A percentile compares a stretch with the other conserved stretches of the same genome.
Evolutionary conservation across 1,140 invertebrate species (phyloP).

Genomic region (Chironomus striatipennis): DNA sequence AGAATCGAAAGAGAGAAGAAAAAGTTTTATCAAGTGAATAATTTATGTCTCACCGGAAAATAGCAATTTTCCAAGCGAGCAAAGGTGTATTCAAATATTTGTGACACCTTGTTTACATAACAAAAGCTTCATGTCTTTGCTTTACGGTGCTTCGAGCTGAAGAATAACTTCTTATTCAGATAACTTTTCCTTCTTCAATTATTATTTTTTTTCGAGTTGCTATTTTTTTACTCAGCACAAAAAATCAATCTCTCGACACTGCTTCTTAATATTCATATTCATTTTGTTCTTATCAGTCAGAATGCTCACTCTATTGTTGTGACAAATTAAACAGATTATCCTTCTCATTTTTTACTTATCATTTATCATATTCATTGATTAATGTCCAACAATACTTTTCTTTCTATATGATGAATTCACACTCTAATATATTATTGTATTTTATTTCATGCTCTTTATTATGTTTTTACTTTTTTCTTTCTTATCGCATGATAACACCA

Average conservation of each 20-base stretch:
- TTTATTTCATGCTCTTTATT: background rate
- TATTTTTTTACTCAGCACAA: too few relatives aligned
- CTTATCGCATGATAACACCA: background rate
- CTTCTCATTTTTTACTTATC: conserved; percentile 6
- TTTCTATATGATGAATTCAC: background rate
- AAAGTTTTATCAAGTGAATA: conserved; percentile 10
- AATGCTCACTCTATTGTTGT: background rate
- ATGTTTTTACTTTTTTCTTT: too few relatives aligned
- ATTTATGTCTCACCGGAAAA: conserved; percentile 22
- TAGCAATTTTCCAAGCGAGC: conserved; percentile 22
- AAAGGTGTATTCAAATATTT: conserved; percentile 10
- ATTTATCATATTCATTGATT: conserved; percentile 14
- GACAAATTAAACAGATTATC: background rate
- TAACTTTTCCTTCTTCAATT: too few relatives aligned
- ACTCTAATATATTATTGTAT: background rate
- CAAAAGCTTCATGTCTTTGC: background rate
- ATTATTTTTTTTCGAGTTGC: too few relatives aligned
- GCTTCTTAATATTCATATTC: too few relatives aligned
- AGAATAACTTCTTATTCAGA: too few relatives aligned
- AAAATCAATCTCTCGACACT: too few relatives aligned
- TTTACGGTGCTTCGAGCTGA: background rate
- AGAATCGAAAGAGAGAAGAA: background rate
- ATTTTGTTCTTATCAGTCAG: background rate
- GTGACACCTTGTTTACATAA: conserved; percentile 12
- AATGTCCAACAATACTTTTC: background rate